A percentile compares a stretch with the other conserved stretches of the same genome.
phyloP scores from a whole-genome alignment of 2,888 invertebrate species.

The Leptogaster cylindrica region DNA sequence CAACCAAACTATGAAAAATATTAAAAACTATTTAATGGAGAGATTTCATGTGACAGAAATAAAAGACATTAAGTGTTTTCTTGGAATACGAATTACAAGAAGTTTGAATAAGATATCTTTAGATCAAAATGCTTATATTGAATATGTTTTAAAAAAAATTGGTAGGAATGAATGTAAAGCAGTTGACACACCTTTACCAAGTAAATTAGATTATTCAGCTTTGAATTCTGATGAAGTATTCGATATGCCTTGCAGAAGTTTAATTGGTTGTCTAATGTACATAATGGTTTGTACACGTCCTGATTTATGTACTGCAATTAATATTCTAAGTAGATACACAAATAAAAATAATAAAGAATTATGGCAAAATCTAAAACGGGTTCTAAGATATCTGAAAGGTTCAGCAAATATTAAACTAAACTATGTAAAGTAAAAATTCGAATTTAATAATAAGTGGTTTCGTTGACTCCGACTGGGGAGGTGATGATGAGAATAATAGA shows the following conservation, averaged over 20 bases:
- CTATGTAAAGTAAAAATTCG: constrained; percentile 31
- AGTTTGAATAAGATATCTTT: too few species aligned
- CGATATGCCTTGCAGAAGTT: constrained; percentile 49
- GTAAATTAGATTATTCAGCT: constrained; percentile 49
- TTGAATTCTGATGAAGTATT: constrained; percentile 48
- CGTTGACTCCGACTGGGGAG: constrained; percentile 37
- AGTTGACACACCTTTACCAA: constrained; percentile 48
- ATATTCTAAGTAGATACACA: constrained; percentile 41
- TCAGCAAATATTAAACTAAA: constrained; percentile 26
- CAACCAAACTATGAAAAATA: too few species aligned
- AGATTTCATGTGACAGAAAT: too few species aligned
- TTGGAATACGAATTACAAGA: too few species aligned
- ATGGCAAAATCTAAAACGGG: constrained; percentile 35
- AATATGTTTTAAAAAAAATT: constrained; percentile 51
- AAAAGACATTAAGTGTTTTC: too few species aligned
- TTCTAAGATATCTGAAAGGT: constrained; percentile 22
- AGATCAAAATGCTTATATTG: too few species aligned
- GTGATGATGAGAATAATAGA: constrained; percentile 38
- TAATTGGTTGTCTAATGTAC: constrained; percentile 50
- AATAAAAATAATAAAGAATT: constrained; percentile 29
- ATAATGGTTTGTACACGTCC: constrained; percentile 47
- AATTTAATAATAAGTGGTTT: constrained; percentile 34
- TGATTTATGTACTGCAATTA: constrained; percentile 42
- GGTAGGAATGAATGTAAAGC: constrained; percentile 50
- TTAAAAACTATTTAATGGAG: too few species aligned